Conservation (phyloP, 2,113 vertebrate genomes). For the Circaetus gallicus region DNA sequence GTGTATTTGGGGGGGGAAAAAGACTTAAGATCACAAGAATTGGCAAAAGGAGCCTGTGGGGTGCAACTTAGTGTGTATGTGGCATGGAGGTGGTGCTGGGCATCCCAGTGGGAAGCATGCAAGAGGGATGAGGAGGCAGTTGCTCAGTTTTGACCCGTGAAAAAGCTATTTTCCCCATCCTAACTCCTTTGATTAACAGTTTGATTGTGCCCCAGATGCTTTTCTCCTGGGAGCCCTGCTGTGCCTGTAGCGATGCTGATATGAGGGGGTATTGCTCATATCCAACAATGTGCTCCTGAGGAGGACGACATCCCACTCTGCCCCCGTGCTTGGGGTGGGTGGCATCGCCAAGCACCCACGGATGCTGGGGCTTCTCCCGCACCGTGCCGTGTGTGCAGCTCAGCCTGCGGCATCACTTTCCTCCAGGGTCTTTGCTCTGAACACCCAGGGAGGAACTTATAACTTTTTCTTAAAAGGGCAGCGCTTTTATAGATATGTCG, state of each 20-base stretch:
- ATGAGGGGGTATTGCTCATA: fast-evolving
- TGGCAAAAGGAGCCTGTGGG: not conserved
- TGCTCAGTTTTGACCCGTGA: fast-evolving
- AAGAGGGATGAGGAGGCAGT: not conserved
- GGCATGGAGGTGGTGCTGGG: not conserved
- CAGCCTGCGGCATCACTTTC: fast-evolving
- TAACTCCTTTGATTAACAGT: not conserved
- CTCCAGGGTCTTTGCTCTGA: not conserved
- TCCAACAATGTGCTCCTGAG: not conserved
- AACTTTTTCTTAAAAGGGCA: not conserved
- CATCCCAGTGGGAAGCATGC: fast-evolving
- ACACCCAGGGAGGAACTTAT: not conserved
- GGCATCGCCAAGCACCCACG: fast-evolving
- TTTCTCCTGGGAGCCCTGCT: not conserved
- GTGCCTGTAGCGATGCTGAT: fast-evolving
- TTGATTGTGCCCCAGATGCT: too few relatives aligned
- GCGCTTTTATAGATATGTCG: not conserved
- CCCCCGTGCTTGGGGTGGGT: fast-evolving
- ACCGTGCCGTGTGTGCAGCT: fast-evolving
- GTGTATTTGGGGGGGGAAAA: fast-evolving
- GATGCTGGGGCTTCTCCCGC: not conserved
- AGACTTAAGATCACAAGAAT: not conserved
- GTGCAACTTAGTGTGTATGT: fast-evolving
- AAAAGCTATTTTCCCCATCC: not conserved
- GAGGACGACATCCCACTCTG: fast-evolving